Conservation (phyloP, 2,888 invertebrate genomes). For the Pyrrhia umbra region DNA sequence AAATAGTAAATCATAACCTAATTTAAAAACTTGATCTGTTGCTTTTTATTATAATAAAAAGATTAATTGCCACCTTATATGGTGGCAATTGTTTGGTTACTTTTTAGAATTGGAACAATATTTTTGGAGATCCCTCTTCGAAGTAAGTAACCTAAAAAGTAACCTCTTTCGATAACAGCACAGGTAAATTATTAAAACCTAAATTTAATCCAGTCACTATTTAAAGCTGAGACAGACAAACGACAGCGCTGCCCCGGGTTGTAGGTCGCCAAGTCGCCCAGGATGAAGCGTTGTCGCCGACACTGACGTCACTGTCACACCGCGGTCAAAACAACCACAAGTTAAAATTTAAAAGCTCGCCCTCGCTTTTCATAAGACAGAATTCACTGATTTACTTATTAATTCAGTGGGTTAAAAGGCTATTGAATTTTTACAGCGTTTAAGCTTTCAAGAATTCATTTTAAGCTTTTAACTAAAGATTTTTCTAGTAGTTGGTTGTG, state of each 20-base stretch:
- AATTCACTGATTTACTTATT: constrained; percentile 51
- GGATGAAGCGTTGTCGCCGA: background rate
- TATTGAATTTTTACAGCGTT: constrained; percentile 50
- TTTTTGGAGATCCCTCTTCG: too few relatives aligned
- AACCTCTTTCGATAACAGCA: too few relatives aligned
- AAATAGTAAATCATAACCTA: too few relatives aligned
- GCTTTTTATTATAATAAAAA: too few relatives aligned
- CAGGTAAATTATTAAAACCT: too few relatives aligned
- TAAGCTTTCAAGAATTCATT: constrained; percentile 22
- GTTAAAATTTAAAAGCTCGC: constrained; percentile 42
- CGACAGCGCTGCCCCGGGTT: background rate
- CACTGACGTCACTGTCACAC: constrained; percentile 22
- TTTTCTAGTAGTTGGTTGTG: constrained; percentile 14
- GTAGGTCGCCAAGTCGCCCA: background rate
- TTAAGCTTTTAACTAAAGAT: constrained; percentile 4
- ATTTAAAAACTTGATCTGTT: too few relatives aligned
- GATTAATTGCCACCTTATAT: too few relatives aligned
- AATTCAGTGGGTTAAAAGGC: constrained; percentile 48
- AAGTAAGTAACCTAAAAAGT: too few relatives aligned
- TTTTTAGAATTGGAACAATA: too few relatives aligned
- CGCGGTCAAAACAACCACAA: constrained; percentile 23
- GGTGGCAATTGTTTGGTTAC: too few relatives aligned
- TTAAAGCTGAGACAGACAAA: background rate
- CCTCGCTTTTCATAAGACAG: constrained; percentile 23
- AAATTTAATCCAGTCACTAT: background rate